phyloP scores from a whole-genome alignment of 2,888 invertebrate species.

The Drosophila falleni region DNA sequence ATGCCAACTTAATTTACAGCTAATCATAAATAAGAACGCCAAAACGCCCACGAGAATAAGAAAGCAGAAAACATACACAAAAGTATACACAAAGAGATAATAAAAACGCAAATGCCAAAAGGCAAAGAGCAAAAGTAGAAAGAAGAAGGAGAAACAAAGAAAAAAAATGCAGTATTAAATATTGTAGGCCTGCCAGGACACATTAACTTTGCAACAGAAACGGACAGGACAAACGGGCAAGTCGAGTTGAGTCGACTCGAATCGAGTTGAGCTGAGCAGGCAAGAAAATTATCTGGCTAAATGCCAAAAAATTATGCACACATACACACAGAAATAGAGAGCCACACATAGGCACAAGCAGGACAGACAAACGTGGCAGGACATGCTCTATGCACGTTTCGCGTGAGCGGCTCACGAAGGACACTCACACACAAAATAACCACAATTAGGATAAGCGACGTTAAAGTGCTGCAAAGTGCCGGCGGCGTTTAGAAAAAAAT shows the following conservation, averaged over 20 bases:
- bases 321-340: slow-evolving; percentile 22
- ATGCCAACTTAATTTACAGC: slow-evolving; percentile 45
- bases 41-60: slow-evolving; percentile 20
- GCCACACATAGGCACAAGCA: slow-evolving; percentile 24
- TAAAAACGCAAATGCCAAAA: slow-evolving; percentile 39
- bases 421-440: slow-evolving; percentile 64
- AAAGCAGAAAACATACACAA: slow-evolving; percentile 7
- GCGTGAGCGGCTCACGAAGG: slow-evolving; percentile 62
- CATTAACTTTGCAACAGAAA: slow-evolving; percentile 62
- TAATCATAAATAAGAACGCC: slow-evolving; percentile 49
- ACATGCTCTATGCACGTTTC: slow-evolving; percentile 64
- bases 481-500: slow-evolving; percentile 49
- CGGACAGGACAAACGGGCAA: slow-evolving; percentile 40
- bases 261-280: slow-evolving; percentile 60
- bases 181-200: slow-evolving; percentile 60
- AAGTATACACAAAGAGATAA: slow-evolving; percentile 25
- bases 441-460: slow-evolving; percentile 78
- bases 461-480: slow-evolving; percentile 68
- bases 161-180: slow-evolving; percentile 45
- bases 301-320: slow-evolving; percentile 65
- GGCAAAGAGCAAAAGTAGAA: slow-evolving; percentile 26
- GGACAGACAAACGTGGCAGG: slow-evolving; percentile 57
- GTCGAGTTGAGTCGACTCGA: slow-evolving; percentile 23
- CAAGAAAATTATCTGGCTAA: slow-evolving; percentile 70
- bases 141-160: not conserved